Evolutionary conservation across 2,888 invertebrate species (phyloP), one percentile per base, ranked within the genome.

Genomic region (Globia sparganii): DNA sequence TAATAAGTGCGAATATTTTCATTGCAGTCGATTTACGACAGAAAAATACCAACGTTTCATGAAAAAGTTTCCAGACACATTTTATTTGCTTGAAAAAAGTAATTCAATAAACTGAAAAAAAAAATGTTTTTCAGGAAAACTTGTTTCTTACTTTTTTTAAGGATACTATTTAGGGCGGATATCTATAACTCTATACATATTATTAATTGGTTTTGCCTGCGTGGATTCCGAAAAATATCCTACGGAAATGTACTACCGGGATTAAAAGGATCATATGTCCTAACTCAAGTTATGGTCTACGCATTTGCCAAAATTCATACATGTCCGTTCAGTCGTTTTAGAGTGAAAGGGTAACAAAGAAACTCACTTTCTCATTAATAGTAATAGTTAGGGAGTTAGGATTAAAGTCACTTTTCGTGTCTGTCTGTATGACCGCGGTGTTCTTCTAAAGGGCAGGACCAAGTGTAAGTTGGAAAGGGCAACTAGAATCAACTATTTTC

Each of bases 1-100:
- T 53, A 61, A 61, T 61, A 49, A 70, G 46, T 61, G 37, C 34
- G 15, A 81, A 78, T 75, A 34, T 65, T 66, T 65, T 37, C 5
- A 21, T 0, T 4, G 25, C 43, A 15, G 34, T 37, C 58, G 15
- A 13, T 28, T 18, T 31, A n/a, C 28, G 28, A 11, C 28, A 8
- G 15, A 75, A n/a, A 31, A 31, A 18, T 72, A 40, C 40, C 31
- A 74, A 8, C 11, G 31, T 72, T 21, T 56, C 40, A n/a, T 21
- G 2, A 40, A 75, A 62, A 31, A 62, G 15, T 43, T 80, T 46
- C 34, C 53, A 56, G 43, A 21, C 80, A 18, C 15, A 53, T 73
- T 53, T 73, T 21, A 31, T 73, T 61, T 53, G n/a, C 9, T 4
- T 25, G 5, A 69, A 78, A 31, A 34, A 28, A 34, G 18, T 43